Evolutionary conservation across 2,797 vertebrate genomes (phyloP), one percentile per base, ranked within the genome.

Genomic region (Cirrhinus mrigala): DNA sequence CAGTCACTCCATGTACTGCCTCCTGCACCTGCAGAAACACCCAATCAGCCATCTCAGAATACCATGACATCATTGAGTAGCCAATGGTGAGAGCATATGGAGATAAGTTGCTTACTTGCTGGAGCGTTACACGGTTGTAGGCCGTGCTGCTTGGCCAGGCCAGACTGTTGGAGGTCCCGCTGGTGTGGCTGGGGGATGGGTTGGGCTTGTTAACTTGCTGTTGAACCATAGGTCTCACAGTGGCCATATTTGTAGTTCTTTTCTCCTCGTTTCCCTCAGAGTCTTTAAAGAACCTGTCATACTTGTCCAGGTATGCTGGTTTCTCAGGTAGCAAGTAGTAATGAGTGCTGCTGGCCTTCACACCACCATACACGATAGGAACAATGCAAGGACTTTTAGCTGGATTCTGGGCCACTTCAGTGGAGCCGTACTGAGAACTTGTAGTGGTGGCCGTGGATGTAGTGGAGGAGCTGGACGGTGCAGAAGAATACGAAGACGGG

Each of bases 151-250:
- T 83, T 3, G 95, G 94, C 89, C 94, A 95, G 89, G 94, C 94
- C 69, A 93, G 90, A 81, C 92, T 92, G 44, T 95, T 94, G 86
- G 94, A 93, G 91, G 89, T 92, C 93, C 46, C 85, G 64, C n/a
- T 98, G 91, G 96, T 98, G 90, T 96, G 98, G 93, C 97, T 97
- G 92, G 95, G 94, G 82, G 97, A 98, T 87, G 97, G 95, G 92
- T 97, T 98, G 22, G 95, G 95, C 90, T 97, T 98, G 91, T 93
- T 93, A 0, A 92, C 89, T 83, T 90, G 93, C 68, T 94, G 95
- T 92, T 99, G 97, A 76, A 98, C 94, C 95, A 99, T 99, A 15
- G 98, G 98, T 86, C 97, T 96, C 52, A 99, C 97, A 0, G 98
- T 97, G 0, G 96, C 98, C 54, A 97, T 98, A 85, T 97, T 98